These are phyloP conservation scores for Orycteropus afer DNA, from an alignment of 2,113 vertebrate genomes.

Conservation along the genomic window DNA sequence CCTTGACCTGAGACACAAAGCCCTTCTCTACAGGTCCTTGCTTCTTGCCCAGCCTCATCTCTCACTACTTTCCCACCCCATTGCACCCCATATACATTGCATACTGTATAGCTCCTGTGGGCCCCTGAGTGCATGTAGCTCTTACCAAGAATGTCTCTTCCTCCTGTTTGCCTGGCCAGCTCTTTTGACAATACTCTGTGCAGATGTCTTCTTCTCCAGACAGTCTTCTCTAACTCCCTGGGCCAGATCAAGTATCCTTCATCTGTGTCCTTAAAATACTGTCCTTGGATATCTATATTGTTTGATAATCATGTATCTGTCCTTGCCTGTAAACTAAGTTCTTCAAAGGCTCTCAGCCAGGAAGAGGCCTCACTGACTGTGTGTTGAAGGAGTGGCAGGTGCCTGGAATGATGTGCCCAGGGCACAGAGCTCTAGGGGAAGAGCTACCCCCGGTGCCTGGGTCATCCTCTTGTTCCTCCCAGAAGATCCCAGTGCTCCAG, in stretches of 20 bases:
- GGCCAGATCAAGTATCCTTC: too few relatives aligned
- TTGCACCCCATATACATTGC: background rate
- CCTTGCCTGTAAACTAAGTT: background rate
- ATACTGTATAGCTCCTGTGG: fast-evolving
- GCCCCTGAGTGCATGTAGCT: background rate
- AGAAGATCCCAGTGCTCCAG: background rate
- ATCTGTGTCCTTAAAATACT: background rate
- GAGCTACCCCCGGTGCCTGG: background rate
- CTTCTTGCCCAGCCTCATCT: background rate
- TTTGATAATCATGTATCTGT: background rate
- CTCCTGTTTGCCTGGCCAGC: background rate
- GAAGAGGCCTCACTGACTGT: background rate
- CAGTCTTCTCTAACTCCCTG: background rate
- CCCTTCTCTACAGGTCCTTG: background rate
- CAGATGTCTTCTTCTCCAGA: background rate
- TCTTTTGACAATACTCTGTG: background rate
- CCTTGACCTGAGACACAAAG: background rate
- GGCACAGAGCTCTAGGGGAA: background rate
- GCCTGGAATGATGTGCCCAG: fast-evolving
- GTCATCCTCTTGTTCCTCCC: background rate
- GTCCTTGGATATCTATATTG: background rate
- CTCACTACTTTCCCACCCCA: background rate
- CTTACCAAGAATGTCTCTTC: background rate
- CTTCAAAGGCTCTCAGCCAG: background rate
- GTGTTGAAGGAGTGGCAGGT: background rate